Conservation (phyloP, 92 coral and sea anemone species). For the Anthopleura xanthogrammica region DNA sequence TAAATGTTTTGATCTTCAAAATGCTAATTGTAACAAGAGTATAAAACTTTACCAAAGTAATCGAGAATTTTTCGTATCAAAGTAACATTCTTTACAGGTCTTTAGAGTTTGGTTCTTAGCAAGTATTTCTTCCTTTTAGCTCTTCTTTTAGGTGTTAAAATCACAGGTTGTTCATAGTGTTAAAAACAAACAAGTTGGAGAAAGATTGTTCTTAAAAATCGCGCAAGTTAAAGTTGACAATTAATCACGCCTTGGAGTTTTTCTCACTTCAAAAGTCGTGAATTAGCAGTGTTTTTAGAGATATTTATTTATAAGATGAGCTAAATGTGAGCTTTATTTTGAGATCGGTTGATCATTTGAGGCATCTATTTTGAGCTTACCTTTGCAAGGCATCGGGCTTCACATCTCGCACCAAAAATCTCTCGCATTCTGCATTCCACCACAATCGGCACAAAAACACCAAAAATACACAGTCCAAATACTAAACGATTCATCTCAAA, state of each 20-base stretch:
- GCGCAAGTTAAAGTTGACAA: background rate
- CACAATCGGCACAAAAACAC: background rate
- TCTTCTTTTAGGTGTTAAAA: conserved; percentile 9
- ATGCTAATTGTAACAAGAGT: background rate
- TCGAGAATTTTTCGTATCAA: background rate
- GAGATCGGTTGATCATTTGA: conserved; percentile 10
- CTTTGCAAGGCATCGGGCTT: conserved; percentile 33
- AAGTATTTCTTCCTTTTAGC: background rate
- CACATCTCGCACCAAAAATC: conserved; percentile 17
- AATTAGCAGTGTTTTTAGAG: background rate
- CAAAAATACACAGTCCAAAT: background rate
- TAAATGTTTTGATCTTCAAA: background rate
- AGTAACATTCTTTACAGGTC: background rate
- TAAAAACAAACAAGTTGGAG: background rate
- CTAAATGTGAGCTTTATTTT: background rate
- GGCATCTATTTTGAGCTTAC: background rate
- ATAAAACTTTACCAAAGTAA: background rate
- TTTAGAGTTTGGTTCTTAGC: background rate
- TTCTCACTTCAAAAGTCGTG: background rate
- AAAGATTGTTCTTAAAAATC: background rate
- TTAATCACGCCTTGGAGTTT: background rate
- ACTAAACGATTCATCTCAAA: background rate
- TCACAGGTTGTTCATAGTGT: conserved; percentile 15
- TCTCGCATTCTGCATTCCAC: background rate
- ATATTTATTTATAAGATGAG: background rate